Percentiles rank a stretch among this genome's conserved stretches.
Conservation (phyloP, 2,113 vertebrate genomes). For the Neogobius melanostomus region DNA sequence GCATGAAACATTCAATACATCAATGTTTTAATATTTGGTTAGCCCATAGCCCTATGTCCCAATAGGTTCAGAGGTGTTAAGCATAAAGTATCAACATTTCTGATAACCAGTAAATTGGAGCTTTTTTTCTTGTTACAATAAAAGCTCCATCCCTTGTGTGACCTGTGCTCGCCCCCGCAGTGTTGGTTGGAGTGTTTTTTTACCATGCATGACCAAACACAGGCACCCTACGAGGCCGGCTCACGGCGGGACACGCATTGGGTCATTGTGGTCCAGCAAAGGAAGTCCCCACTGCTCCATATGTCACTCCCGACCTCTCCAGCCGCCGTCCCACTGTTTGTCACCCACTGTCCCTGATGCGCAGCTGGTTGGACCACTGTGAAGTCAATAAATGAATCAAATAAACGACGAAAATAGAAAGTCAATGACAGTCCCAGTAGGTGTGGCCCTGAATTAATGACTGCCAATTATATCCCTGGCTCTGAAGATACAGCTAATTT, state of each 20-base stretch:
- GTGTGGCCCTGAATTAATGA: no score
- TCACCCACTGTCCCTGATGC: background rate
- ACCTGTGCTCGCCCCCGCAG: slow-evolving; percentile 54
- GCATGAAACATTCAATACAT: no score
- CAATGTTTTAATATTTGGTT: no score
- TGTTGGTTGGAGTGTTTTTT: slow-evolving; percentile 50
- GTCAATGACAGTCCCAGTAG: no score
- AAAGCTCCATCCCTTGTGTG: slow-evolving; percentile 15
- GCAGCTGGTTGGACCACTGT: background rate
- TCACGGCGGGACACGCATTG: slow-evolving; percentile 42
- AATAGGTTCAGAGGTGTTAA: background rate
- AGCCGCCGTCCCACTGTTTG: slow-evolving; percentile 19
- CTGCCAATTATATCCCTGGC: no score
- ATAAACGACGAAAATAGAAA: no score
- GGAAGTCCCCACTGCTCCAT: slow-evolving; percentile 59
- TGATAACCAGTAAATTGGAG: slow-evolving; percentile 4
- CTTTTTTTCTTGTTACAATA: slow-evolving; percentile 18
- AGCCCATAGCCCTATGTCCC: no score
- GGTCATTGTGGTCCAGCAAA: slow-evolving; percentile 59
- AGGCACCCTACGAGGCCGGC: slow-evolving; percentile 20
- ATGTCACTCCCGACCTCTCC: slow-evolving; percentile 48
- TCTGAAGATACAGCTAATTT: no score
- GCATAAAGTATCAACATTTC: background rate
- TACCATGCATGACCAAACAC: slow-evolving; percentile 34
- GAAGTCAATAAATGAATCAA: background rate